phyloP scores from a whole-genome alignment of 1,140 invertebrate species.

The Pararge aegeria region DNA sequence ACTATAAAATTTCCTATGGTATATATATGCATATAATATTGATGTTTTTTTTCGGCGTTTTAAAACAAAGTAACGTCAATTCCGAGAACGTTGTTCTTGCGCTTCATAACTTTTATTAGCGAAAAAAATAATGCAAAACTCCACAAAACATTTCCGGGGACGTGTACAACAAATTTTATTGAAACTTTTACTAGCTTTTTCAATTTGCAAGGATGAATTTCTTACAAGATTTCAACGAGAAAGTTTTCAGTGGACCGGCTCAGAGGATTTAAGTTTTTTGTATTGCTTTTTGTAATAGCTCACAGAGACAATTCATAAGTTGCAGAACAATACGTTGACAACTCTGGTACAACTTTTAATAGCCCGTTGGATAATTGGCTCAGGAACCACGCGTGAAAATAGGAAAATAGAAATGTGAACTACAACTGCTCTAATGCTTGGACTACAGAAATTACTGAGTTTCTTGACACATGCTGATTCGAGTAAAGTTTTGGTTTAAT shows the following conservation, averaged over 20 bases:
- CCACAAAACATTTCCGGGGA: slow-evolving; percentile 27
- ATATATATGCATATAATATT: too few relatives aligned
- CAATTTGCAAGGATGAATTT: slow-evolving; percentile 42
- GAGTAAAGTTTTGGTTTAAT: too few relatives aligned
- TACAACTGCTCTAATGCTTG: too few relatives aligned
- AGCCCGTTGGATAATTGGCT: too few relatives aligned
- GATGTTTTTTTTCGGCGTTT: too few relatives aligned
- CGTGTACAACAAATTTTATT: slow-evolving; percentile 24
- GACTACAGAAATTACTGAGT: too few relatives aligned
- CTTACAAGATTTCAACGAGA: slow-evolving; percentile 33
- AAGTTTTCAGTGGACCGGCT: slow-evolving; percentile 32
- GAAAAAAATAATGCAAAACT: slow-evolving; percentile 24
- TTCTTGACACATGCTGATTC: too few relatives aligned
- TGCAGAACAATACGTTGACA: not conserved
- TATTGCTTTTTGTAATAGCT: slow-evolving; percentile 4
- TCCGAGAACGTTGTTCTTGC: slow-evolving; percentile 21
- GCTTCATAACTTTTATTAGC: slow-evolving; percentile 24
- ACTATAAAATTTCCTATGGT: too few relatives aligned
- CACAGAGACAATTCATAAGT: not conserved
- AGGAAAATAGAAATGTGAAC: too few relatives aligned
- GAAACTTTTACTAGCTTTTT: slow-evolving; percentile 37
- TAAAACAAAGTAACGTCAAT: not conserved
- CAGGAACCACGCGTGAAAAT: too few relatives aligned
- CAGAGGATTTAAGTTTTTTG: slow-evolving; percentile 21
- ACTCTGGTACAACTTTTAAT: not conserved